Conservation (phyloP, 2,797 vertebrate species). For the Enteromius thamalakanensis region DNA sequence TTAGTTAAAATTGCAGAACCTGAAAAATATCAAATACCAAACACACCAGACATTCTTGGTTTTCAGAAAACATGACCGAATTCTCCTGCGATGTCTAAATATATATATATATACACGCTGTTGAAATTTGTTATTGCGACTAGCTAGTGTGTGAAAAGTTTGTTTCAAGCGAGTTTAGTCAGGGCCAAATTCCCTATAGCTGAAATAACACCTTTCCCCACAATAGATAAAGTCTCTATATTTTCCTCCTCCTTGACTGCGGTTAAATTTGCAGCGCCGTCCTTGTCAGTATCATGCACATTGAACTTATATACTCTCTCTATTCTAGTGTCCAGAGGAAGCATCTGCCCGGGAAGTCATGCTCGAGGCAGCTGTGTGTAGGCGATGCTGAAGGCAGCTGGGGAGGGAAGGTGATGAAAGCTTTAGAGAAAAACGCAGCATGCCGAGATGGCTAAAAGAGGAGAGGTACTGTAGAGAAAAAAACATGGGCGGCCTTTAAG, state of each 20-base stretch:
- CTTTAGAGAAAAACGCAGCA: constrained; percentile 39
- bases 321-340: constrained; percentile 45
- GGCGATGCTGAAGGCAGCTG: constrained; percentile 37
- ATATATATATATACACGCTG: background rate
- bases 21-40: background rate
- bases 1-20: background rate
- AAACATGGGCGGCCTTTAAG: constrained; percentile 45
- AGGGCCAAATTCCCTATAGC: background rate
- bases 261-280: constrained; percentile 32
- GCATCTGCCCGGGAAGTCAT: constrained; percentile 29
- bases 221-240: constrained; percentile 32
- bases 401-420: constrained; percentile 43
- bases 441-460: constrained; percentile 35
- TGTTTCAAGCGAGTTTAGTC: constrained; percentile 4
- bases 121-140: background rate
- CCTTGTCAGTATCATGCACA: constrained; percentile 39
- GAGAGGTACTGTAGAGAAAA: constrained; percentile 24
- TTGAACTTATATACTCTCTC: constrained; percentile 30
- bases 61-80: background rate
- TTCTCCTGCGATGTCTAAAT: background rate
- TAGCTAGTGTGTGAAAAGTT: constrained; percentile 4
- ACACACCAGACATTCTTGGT: background rate
- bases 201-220: constrained; percentile 10
- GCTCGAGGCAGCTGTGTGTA: constrained; percentile 34
- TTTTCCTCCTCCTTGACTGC: constrained; percentile 34